Evolutionary conservation across 2,797 vertebrate species (phyloP).

Genomic region (Salarias fasciatus): DNA sequence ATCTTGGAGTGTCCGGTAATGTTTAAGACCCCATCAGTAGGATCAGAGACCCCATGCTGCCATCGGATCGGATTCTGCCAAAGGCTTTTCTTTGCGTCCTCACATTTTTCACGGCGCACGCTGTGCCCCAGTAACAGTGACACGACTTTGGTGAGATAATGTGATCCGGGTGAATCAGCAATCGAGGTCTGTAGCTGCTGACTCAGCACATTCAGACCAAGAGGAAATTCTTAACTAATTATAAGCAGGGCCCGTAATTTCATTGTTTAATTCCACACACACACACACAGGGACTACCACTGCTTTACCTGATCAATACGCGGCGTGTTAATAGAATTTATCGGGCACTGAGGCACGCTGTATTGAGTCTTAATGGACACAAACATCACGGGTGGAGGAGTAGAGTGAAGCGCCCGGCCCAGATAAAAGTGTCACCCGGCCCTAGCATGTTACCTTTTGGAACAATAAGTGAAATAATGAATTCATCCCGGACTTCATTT

Average conservation of each 20-base stretch:
- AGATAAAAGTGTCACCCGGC: slow-evolving; percentile 36
- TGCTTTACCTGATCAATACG: slow-evolving; percentile 7
- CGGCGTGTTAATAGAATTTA: slow-evolving; percentile 2
- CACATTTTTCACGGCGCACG: background rate
- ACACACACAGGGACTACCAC: slow-evolving; percentile 1
- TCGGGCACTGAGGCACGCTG: no score
- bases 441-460: slow-evolving; percentile 46
- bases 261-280: background rate
- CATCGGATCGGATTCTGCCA: slow-evolving; percentile 3
- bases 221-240: background rate
- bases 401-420: slow-evolving; percentile 12
- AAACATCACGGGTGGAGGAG: no score
- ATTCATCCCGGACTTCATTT: slow-evolving; percentile 76
- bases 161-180: slow-evolving; percentile 9
- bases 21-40: slow-evolving; percentile 5
- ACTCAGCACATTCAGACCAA: background rate
- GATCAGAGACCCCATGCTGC: slow-evolving; percentile 17
- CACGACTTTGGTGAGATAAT: slow-evolving; percentile 3
- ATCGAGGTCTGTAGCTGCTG: background rate
- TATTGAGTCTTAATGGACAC: no score
- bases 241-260: slow-evolving; percentile 1
- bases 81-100: background rate
- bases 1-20: slow-evolving; percentile 1
- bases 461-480: slow-evolving; percentile 68
- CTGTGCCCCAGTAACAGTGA: background rate